A percentile compares a stretch with the other conserved stretches of the same genome.
These are phyloP conservation scores for Rhyacophila brunnea DNA, from an alignment of 1,140 invertebrate species.

Conservation along the genomic window DNA sequence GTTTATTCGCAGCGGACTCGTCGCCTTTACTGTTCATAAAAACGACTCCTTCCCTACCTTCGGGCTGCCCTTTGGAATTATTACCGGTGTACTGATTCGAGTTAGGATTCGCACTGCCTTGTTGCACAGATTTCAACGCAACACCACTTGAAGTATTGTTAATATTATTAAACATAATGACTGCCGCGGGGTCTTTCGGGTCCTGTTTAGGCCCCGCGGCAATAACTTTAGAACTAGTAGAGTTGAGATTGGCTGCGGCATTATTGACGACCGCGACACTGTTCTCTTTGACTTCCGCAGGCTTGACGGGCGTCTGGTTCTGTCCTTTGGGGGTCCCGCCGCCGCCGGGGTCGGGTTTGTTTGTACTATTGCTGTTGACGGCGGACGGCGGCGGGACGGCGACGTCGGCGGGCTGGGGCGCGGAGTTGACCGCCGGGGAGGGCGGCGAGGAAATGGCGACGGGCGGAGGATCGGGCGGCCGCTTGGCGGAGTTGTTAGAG, in stretches of 20 bases:
- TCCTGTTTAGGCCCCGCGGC: neutral
- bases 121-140: neutral
- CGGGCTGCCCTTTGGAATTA: too few relatives aligned
- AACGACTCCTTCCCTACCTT: too few relatives aligned
- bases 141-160: neutral
- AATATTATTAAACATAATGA: too few relatives aligned
- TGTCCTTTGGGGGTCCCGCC: conserved; percentile 5
- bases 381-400: conserved; percentile 18
- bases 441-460: neutral
- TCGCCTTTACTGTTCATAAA: too few relatives aligned
- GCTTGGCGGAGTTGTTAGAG: conserved; percentile 4
- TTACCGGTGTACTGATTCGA: neutral
- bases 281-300: neutral
- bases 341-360: conserved; percentile 27
- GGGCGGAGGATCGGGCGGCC: conserved; percentile 17
- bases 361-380: neutral
- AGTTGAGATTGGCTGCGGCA: too few relatives aligned
- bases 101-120: neutral
- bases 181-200: neutral
- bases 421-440: conserved; percentile 8
- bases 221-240: too few relatives aligned
- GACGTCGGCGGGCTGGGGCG: conserved; percentile 1
- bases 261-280: neutral
- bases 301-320: conserved; percentile 2
- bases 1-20: too few relatives aligned